These are phyloP conservation scores for Rhegmatorhina hoffmannsi DNA, from an alignment of 2,113 vertebrate genomes.

Conservation along the genomic window DNA sequence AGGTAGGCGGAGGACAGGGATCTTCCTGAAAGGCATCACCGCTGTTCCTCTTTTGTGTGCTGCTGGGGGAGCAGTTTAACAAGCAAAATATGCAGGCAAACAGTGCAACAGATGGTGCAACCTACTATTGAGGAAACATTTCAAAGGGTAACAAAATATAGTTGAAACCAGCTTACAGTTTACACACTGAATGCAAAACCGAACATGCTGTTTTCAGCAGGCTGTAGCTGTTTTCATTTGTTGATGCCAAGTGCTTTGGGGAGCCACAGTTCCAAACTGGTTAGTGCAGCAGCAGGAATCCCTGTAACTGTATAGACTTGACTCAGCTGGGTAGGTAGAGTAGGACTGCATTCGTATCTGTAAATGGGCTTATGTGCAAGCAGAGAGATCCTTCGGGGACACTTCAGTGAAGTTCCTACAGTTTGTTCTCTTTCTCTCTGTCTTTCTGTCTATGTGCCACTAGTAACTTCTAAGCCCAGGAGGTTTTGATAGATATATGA, in stretches of 20 bases:
- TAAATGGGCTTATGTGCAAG: not conserved
- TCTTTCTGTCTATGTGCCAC: not conserved
- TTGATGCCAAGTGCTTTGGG: conserved; percentile 67
- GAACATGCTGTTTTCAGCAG: conserved; percentile 68
- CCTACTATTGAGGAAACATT: conserved; percentile 71
- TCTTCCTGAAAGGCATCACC: conserved; percentile 20
- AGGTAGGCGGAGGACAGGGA: not conserved
- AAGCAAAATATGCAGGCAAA: conserved; percentile 67
- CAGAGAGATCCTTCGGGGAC: not conserved
- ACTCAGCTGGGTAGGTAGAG: not conserved
- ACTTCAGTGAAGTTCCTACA: not conserved
- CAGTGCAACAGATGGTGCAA: conserved; percentile 68
- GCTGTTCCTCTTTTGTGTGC: conserved; percentile 28
- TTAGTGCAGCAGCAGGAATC: conserved; percentile 6
- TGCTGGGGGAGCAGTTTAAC: conserved; percentile 58
- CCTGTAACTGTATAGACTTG: not conserved
- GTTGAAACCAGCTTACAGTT: conserved; percentile 70
- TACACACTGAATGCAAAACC: conserved; percentile 54
- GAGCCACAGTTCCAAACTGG: not conserved
- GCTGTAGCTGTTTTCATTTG: conserved; percentile 63
- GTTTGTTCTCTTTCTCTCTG: not conserved
- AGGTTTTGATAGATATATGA: not conserved
- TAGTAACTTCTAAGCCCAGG: not conserved
- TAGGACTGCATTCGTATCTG: not conserved
- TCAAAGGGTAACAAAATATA: conserved; percentile 70